A percentile compares a stretch with the other conserved stretches of the same genome.
Conservation (phyloP, 1,140 invertebrate genomes). For the Luehdorfia chinensis region DNA sequence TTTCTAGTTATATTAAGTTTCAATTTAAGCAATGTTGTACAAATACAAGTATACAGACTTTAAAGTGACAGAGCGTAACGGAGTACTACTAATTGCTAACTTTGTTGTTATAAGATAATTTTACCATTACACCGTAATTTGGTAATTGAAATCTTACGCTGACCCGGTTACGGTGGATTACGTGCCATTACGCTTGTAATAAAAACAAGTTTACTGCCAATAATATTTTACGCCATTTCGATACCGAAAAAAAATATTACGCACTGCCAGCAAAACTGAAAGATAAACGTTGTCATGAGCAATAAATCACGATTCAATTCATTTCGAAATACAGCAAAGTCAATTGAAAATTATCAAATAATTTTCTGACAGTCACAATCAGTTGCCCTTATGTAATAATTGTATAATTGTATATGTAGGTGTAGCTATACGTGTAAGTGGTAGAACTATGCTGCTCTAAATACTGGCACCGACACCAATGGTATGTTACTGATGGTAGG, state of each 20-base stretch:
- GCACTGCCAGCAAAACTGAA: neutral
- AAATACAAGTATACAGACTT: neutral
- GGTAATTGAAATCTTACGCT: conserved; percentile 6
- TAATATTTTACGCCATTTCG: neutral
- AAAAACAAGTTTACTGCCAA: conserved; percentile 6
- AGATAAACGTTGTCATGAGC: conserved; percentile 6
- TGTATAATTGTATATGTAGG: too few species aligned
- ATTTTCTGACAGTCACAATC: neutral
- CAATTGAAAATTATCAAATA: neutral
- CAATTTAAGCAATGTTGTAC: too few species aligned
- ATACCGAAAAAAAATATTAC: neutral
- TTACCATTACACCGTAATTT: conserved; percentile 4
- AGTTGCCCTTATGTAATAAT: too few species aligned
- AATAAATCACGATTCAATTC: conserved; percentile 10
- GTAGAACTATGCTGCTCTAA: too few species aligned
- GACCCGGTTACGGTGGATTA: conserved; percentile 8
- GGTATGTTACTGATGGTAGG: too few species aligned
- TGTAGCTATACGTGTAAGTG: too few species aligned
- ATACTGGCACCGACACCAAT: too few species aligned
- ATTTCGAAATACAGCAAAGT: conserved; percentile 1
- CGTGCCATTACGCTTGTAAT: conserved; percentile 1
- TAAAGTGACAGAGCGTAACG: neutral
- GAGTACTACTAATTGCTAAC: neutral
- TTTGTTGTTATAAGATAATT: neutral
- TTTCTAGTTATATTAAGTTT: too few species aligned